Percentiles rank a stretch among this genome's conserved stretches.
Conservation (phyloP, 2,888 invertebrate genomes). For the Tipula vernalis region DNA sequence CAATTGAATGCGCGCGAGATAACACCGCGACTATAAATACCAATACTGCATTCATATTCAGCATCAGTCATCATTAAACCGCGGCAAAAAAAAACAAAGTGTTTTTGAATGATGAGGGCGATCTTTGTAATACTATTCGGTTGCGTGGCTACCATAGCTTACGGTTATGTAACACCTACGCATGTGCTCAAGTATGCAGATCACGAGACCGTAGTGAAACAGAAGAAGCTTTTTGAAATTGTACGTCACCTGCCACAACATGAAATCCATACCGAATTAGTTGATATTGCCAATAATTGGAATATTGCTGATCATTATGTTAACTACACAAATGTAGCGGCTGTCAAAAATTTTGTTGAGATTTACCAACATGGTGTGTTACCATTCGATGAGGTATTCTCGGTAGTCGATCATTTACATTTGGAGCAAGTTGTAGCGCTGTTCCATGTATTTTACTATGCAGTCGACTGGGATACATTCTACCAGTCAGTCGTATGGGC, state of each 20-base stretch:
- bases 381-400: constrained; percentile 27
- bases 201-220: constrained; percentile 38
- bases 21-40: background rate
- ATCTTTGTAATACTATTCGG: constrained; percentile 15
- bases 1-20: background rate
- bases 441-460: constrained; percentile 52
- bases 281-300: constrained; percentile 44
- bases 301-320: constrained; percentile 45
- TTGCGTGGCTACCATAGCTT: constrained; percentile 19
- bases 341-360: constrained; percentile 42
- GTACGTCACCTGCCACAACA: constrained; percentile 48
- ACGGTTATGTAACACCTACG: background rate
- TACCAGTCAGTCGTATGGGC: constrained; percentile 56
- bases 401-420: constrained; percentile 23
- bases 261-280: constrained; percentile 30
- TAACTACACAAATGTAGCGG: constrained; percentile 48
- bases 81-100: constrained; percentile 12
- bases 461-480: constrained; percentile 63
- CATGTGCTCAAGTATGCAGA: constrained; percentile 35
- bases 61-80: background rate
- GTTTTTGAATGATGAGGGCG: constrained; percentile 14
- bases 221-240: constrained; percentile 40
- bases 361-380: constrained; percentile 39
- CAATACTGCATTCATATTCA: background rate
- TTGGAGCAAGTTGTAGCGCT: constrained; percentile 45